Base-by-base conservation (phyloP, 1,140 invertebrate species). In the Atta texana region DNA sequence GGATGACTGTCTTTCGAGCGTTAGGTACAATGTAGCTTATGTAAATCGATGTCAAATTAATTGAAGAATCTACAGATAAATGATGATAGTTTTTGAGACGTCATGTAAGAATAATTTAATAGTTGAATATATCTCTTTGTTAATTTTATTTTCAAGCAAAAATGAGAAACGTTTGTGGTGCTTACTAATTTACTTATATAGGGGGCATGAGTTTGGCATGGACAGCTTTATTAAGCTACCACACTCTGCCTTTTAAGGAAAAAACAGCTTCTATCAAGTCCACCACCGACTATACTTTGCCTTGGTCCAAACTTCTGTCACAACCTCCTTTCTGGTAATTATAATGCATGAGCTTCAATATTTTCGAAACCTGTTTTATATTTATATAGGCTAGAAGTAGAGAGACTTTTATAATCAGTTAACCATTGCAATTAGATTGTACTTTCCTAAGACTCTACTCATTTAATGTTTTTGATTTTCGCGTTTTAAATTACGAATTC, bases 1-100 rank as follows among this genome's bases (percentile, higher is more conserved):
- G 97, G 97, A 94, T 96, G 61, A 95, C 95, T 91, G 96, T 97
- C 31, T 97, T 97, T 93, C 96, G 97, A 91, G 94, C 96, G 59
- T 96, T 97, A 92, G 97, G 97, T 95, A 95, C 95, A 89, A 93
- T 59, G 12, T 31, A 87, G 39, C 34, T 55, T 68, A 68, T 71
- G 10, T 49, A 76, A 57, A 74, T 74, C 51, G 31, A 74, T 57
- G 12, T 75, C 1, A 75, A 75, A 59, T 57, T 55, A 55, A 31
- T 34, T 18, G 18, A 53, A 53, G 31, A 74, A 57, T 74, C 3
- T 10, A 21, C 10, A 59, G 31, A 74, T 14, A 57, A 74, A 59
- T 57, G 53, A 74, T 55, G 28, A n/a, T 39, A 59, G n/a, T 69
- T 69, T 44, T 49, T 69, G 1, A 7, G 6, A 69, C 3, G 3